These are phyloP conservation scores for Podarcis cretensis DNA, from an alignment of 2,113 vertebrate genomes.

Conservation along the genomic window DNA sequence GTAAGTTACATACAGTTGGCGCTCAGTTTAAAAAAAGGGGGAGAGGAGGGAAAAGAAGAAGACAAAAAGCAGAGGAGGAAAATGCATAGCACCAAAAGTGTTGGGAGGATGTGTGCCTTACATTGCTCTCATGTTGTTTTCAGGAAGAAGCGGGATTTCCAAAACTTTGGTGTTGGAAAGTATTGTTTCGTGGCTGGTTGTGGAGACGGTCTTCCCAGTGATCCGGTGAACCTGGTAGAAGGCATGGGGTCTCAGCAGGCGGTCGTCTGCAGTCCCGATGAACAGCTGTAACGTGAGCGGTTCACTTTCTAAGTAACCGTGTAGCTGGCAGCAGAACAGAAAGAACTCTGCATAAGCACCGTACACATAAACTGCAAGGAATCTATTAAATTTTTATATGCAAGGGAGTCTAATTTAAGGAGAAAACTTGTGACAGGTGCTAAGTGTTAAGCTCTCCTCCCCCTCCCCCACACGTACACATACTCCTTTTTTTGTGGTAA, in stretches of 20 bases:
- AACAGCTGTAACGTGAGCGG: constrained; percentile 96
- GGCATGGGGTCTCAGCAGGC: constrained; percentile 94
- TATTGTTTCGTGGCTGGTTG: constrained; percentile 93
- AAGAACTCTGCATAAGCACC: constrained; percentile 74
- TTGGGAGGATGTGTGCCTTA: constrained; percentile 65
- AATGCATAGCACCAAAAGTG: constrained; percentile 9
- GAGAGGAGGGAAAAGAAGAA: background rate
- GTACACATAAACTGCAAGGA: constrained; percentile 42
- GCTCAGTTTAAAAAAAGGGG: background rate
- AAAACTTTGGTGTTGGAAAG: constrained; percentile 95
- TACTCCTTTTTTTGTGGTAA: constrained; percentile 34
- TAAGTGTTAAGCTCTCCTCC: constrained; percentile 46
- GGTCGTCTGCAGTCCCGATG: constrained; percentile 97
- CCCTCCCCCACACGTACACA: background rate
- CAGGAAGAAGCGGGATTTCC: constrained; percentile 93
- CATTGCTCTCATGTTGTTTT: constrained; percentile 96
- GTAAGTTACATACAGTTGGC: background rate
- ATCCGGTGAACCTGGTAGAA: constrained; percentile 99
- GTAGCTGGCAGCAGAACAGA: constrained; percentile 90
- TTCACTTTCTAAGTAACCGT: constrained; percentile 92
- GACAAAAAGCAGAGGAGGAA: constrained; percentile 2
- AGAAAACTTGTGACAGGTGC: constrained; percentile 66
- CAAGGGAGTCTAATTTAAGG: constrained; percentile 50
- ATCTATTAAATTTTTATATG: constrained; percentile 62
- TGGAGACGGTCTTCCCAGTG: constrained; percentile 95